Base-by-base conservation (phyloP, 2,888 invertebrate genomes). In the Hypselothyrea guttata region DNA sequence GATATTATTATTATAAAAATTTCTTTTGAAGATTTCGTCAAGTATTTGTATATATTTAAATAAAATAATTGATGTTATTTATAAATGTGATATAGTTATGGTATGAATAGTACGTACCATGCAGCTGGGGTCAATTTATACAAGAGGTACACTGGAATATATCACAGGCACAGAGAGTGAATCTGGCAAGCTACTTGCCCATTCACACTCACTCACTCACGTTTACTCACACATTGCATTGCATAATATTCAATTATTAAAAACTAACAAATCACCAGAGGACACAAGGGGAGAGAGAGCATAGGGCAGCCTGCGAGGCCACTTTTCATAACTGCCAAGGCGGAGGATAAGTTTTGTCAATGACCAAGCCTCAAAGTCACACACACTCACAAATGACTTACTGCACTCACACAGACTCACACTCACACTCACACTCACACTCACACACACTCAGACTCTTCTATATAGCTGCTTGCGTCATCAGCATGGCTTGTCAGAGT, bases 191-290 rank as follows among this genome's bases (percentile, higher is more conserved):
- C 38, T 11, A n/a, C 7, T 63, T 38, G 40, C 51, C 18, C 60
- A 15, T 22, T 13, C 22, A 49, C 30, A 18, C 45, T n/a, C 22
- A 45, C 18, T 16, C 18, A 27, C 28, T 31, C 15, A 49, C 31
- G 9, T 30, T 41, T 33, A 47, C 22, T 48, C 16, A 33, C 44
- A 51, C 72, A 72, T 71, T 69, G 67, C 22, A 77, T 75, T 83
- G 81, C 77, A 77, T 73, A 79, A 79, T 71, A 66, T 76, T 75
- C 76, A 79, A 83, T 75, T 81, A 75, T 75, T 79, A 72, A 76
- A 78, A 67, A 56, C 66, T 51, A 71, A 69, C 73, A 62, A 37
- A n/a, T n/a, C 5, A 16, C 38, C 2, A 57, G 28, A 31, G 35
- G 41, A 22, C 45, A 41, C 7, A 4, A 13, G 46, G 9, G 13